Evolutionary conservation across 2,113 vertebrate species (phyloP), one percentile per base, ranked within the genome.

Genomic region (Alosa alosa): DNA sequence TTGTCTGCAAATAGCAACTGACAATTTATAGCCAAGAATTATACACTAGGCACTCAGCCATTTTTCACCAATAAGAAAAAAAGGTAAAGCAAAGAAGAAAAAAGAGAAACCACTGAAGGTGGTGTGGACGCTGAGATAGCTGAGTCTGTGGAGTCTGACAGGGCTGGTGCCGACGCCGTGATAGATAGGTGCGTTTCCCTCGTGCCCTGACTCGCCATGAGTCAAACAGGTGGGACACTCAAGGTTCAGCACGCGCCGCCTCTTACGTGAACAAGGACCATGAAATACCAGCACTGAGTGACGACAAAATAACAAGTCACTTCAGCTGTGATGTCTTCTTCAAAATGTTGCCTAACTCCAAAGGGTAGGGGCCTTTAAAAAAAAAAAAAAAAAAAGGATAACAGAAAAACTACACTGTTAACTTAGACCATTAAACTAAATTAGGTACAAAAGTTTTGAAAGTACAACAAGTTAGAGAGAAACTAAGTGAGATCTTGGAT

Each of bases 171-270:
- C 93, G 86, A 1, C 86, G 89, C 85, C 85, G 87, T 94, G 92
- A 95, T 92, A 85, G 88, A 94, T 91, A 88, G 68, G 81, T 87
- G 86, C 78, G 84, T 86, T 88, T 90, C 85, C 41, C 88, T 88
- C 85, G 86, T 94, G 94, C 90, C 92, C 93, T 90, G 92, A 94
- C 94, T 88, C 81, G 94, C 86, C 78, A 60, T 84, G 31, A 39
- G 31, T 17, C 72, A 41, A 78, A 78, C 72, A 78, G 72, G 72
- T 78, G 72, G 84, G n/a, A 84, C 72, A 46, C 36, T 82, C 13
- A 6, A n/a, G 15, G 83, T 83, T 87, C 49, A 84, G 81, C 85
- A 31, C 41, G 85, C 81, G 46, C 83, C 85, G 47, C 72, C 72
- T 17, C 72, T 78, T 78, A 41, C 1, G 72, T 11, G 72, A 18